Conservation (phyloP, 2,113 vertebrate species). For the Notarius quadriscutis region DNA sequence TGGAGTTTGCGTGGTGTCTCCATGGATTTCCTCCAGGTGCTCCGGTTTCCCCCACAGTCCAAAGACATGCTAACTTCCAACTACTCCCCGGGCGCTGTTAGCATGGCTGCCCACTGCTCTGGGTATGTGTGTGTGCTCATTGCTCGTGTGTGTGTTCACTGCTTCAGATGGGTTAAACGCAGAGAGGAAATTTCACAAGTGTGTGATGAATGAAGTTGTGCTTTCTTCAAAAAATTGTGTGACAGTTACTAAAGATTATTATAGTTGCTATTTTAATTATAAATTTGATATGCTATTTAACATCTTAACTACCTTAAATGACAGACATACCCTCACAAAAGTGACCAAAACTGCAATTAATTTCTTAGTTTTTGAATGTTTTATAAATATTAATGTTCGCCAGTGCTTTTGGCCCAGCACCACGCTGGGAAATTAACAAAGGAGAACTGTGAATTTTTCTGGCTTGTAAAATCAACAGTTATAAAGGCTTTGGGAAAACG, state of each 20-base stretch:
- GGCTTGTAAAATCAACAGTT: conserved; percentile 25
- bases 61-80: no score
- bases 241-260: background rate
- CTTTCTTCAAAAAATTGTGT: no score
- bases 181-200: no score
- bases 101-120: no score
- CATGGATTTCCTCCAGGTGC: no score
- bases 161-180: no score
- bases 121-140: no score
- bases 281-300: background rate
- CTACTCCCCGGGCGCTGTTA: no score
- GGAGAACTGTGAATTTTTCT: conserved; percentile 9
- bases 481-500: background rate
- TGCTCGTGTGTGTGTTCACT: no score
- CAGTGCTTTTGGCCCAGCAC: conserved; percentile 4
- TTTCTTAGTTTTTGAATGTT: background rate
- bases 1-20: no score
- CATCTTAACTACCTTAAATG: background rate
- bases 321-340: background rate
- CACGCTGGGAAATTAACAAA: conserved; percentile 17
- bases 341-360: background rate
- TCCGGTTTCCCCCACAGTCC: no score
- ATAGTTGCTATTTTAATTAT: background rate
- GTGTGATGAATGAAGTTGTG: no score
- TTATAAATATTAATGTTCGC: background rate